phyloP scores from a whole-genome alignment of 2,888 invertebrate genomes.

The Dryomyza anilis region DNA sequence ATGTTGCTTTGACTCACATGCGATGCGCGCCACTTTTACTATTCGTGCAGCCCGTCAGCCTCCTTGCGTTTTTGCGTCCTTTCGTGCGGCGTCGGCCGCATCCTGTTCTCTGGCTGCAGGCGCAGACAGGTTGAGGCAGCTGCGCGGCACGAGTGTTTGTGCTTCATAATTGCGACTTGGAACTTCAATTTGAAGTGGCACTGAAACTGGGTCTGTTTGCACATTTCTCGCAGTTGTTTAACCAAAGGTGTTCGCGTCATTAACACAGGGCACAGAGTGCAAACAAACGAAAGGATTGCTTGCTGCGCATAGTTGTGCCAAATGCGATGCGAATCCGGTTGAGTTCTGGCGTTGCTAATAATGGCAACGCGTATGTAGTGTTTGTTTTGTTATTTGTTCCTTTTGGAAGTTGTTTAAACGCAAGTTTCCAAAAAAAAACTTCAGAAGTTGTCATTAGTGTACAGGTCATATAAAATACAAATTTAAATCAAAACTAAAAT shows the following conservation, averaged over 20 bases:
- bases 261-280: neutral
- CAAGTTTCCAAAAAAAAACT: no score
- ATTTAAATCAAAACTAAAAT: no score
- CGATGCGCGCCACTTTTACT: neutral
- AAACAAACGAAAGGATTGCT: neutral
- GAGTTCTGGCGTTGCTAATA: no score
- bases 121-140: no score
- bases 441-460: no score
- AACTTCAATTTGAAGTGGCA: neutral
- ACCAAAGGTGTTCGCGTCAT: neutral
- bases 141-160: conserved; percentile 9
- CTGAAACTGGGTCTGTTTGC: conserved; percentile 12
- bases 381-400: no score
- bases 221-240: neutral
- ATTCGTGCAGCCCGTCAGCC: neutral
- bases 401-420: no score
- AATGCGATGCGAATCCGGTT: neutral
- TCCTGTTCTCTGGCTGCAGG: neutral
- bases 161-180: conserved; percentile 11
- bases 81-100: neutral
- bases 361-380: no score
- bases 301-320: no score
- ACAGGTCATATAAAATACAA: no score
- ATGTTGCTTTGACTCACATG: neutral
- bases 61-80: neutral